Evolutionary conservation across 2,888 invertebrate species (phyloP).

Genomic region (Conchocele bisecta): DNA sequence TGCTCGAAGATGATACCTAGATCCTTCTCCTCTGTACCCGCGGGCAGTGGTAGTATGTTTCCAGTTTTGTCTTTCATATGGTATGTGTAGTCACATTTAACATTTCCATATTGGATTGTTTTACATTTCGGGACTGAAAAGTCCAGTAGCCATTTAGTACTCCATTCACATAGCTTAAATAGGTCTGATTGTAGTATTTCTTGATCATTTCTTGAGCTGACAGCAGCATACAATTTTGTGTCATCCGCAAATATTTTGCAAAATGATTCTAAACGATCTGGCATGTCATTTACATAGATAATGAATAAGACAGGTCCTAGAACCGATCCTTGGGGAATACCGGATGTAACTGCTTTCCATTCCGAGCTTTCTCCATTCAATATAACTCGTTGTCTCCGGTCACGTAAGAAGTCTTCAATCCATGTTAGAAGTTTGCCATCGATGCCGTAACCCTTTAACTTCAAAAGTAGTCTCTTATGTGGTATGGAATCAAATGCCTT

Average conservation of each 20-base stretch:
- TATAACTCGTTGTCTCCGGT: constrained; percentile 2
- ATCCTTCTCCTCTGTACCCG: constrained; percentile 4
- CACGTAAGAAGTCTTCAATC: constrained; percentile 5
- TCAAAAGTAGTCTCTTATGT: constrained; percentile 1
- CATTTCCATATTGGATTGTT: constrained; percentile 10
- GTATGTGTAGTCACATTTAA: not conserved
- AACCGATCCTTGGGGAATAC: constrained; percentile 16
- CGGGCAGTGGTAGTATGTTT: not conserved
- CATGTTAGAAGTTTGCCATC: not conserved
- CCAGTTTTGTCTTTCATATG: constrained; percentile 4
- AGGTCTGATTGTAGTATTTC: not conserved
- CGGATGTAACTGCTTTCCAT: constrained; percentile 15
- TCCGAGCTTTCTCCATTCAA: constrained; percentile 10
- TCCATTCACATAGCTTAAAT: constrained; percentile 2
- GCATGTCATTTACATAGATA: constrained; percentile 7
- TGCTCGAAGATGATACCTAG: too few species aligned
- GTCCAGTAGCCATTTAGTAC: constrained; percentile 1
- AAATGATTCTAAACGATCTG: not conserved
- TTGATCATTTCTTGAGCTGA: not conserved
- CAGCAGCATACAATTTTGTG: constrained; percentile 16
- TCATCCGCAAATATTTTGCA: constrained; percentile 19
- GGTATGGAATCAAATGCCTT: constrained; percentile 5
- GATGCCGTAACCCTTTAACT: constrained; percentile 1
- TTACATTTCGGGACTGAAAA: constrained; percentile 6
- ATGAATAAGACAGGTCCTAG: constrained; percentile 8